Conservation (phyloP, 2,888 invertebrate species). For the Zootermopsis nevadensis region DNA sequence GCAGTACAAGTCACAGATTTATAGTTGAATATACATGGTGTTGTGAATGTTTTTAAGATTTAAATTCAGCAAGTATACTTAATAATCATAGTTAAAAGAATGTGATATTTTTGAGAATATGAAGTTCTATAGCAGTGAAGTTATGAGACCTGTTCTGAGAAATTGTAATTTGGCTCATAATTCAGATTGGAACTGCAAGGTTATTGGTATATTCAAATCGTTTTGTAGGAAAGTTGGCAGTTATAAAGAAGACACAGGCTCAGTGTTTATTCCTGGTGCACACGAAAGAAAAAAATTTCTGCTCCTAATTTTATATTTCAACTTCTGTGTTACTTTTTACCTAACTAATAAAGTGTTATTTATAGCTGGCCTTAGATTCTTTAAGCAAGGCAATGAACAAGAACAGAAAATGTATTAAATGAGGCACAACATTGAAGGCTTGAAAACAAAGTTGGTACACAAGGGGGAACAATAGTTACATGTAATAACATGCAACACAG, state of each 20-base stretch:
- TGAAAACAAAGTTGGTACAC: conserved; percentile 15
- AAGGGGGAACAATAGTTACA: conserved; percentile 8
- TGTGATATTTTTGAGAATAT: no score
- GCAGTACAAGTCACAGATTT: no score
- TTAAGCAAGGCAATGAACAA: conserved; percentile 14
- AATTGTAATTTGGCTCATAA: background rate
- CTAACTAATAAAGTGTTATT: conserved; percentile 16
- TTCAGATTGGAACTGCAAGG: no score
- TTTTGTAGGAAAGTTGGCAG: background rate
- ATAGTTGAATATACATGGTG: no score
- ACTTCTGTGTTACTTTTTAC: background rate
- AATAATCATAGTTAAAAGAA: no score
- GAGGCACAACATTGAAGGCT: conserved; percentile 6
- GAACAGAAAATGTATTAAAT: conserved; percentile 1
- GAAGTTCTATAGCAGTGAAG: background rate
- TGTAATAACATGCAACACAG: conserved; percentile 19
- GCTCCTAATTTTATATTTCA: background rate
- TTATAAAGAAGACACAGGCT: background rate
- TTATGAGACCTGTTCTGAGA: background rate
- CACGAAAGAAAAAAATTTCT: background rate
- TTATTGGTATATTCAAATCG: background rate
- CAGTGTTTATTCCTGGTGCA: no score
- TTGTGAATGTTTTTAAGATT: no score
- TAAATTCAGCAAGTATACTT: no score
- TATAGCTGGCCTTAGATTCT: conserved; percentile 11